These are phyloP conservation scores for Lymantria dispar DNA, from an alignment of 2,888 invertebrate genomes.

Conservation along the genomic window DNA sequence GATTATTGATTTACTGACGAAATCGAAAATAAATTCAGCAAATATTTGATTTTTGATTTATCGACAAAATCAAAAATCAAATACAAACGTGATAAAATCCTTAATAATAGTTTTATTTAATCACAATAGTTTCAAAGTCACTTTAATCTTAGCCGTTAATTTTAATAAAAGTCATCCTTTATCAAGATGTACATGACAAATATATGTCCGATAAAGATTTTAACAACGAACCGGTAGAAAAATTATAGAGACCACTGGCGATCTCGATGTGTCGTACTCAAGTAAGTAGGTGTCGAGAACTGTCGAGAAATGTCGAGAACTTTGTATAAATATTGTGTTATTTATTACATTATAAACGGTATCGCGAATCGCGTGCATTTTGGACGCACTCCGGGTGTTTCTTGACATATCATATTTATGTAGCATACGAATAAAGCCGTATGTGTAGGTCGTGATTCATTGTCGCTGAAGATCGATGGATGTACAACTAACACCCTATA, in stretches of 20 bases:
- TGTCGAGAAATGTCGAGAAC: constrained; percentile 1
- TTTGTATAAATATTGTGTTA: constrained; percentile 53
- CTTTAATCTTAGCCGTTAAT: background rate
- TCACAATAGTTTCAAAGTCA: too few species aligned
- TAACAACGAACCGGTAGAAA: background rate
- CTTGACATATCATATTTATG: constrained; percentile 76
- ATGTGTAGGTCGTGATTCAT: constrained; percentile 68
- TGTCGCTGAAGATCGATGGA: constrained; percentile 46
- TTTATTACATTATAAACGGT: constrained; percentile 68
- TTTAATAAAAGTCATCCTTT: background rate
- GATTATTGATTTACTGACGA: too few species aligned
- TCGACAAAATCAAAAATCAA: too few species aligned
- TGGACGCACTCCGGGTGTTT: constrained; percentile 43
- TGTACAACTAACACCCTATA: constrained; percentile 45
- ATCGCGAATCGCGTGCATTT: constrained; percentile 48
- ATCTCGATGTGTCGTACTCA: constrained; percentile 27
- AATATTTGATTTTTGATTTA: too few species aligned
- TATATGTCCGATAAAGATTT: constrained; percentile 2
- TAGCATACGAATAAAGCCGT: constrained; percentile 44
- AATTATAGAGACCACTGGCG: background rate
- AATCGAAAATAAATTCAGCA: too few species aligned
- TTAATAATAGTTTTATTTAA: too few species aligned
- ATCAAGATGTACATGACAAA: constrained; percentile 2
- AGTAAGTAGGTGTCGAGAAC: constrained; percentile 62
- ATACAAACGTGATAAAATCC: too few species aligned